Base-by-base conservation (phyloP, 2,797 vertebrate genomes). In the Coregonus sp. region DNA sequence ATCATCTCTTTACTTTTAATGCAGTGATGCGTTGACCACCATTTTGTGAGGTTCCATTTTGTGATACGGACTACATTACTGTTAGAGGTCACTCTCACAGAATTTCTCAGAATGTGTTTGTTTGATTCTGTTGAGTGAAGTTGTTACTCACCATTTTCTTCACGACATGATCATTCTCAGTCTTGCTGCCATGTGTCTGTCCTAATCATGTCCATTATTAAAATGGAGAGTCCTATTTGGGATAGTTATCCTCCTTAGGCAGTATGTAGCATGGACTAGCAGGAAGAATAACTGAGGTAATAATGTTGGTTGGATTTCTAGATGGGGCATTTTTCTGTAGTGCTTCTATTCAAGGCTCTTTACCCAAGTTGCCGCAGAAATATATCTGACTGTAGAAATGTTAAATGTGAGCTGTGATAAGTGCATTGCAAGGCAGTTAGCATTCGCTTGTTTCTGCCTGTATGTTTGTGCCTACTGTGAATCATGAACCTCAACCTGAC, bases 101-200 rank as follows among this genome's bases (percentile, higher is more conserved):
- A 35, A 50, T 78, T 47, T 71, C 47, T 47, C 54, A 25, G 7
- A 47, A 15, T 37, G 40, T 59, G 35, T 2, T 12, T 11, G 40
- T 47, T 47, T 51, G 77, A 76, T 6, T 71, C 6, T 31, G n/a
- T 33, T 37, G 11, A 75, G 9, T 47, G 9, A 47, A 47, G 1
- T 59, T 63, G 11, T 59, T 7, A 59, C 18, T 6, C n/a, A 7
- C 56, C 18, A 29, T 16, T 61, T 52, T 70, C 54, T 65, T 68
- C 11, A 63, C 11, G 2, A 11, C 29, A 29, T 33, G 7, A 31
- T 68, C 2, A n/a, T n/a, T 63, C 4, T 68, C 9, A 61, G 71
- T 80, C 76, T 85, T 50, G 73, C 75, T 51, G 52, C 86, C 74
- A 59, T 77, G 75, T 82, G 84, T 82, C 74, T 82, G 84, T 82